A percentile compares a stretch with the other conserved stretches of the same genome.
These are phyloP conservation scores for Dasyurus viverrinus DNA, from an alignment of 2,113 vertebrate species.

Conservation along the genomic window DNA sequence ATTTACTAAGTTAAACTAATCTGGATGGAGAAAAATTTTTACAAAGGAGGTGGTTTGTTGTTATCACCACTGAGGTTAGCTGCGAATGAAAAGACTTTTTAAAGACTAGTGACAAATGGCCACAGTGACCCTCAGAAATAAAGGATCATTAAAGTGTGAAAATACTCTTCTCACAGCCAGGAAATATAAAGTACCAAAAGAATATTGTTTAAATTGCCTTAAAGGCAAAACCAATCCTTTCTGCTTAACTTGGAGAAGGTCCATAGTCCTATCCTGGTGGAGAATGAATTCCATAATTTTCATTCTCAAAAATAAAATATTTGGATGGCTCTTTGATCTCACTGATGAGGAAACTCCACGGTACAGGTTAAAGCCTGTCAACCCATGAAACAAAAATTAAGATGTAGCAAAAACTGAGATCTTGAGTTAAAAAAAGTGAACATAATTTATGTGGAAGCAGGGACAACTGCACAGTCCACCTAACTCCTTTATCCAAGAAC, in stretches of 20 bases:
- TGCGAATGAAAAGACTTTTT: slow-evolving; percentile 30
- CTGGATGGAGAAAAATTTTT: slow-evolving; percentile 25
- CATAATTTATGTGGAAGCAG: slow-evolving; percentile 1
- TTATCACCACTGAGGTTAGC: background rate
- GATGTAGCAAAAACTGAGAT: slow-evolving; percentile 30
- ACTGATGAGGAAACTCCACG: background rate
- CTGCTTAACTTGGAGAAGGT: slow-evolving; percentile 40
- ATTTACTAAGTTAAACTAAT: slow-evolving; percentile 40
- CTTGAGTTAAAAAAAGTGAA: slow-evolving; percentile 3
- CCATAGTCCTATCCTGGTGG: slow-evolving; percentile 3
- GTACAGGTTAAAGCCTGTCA: background rate
- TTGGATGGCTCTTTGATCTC: background rate
- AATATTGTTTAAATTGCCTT: slow-evolving; percentile 40
- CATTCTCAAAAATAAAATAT: background rate
- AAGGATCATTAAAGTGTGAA: background rate
- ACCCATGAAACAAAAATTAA: background rate
- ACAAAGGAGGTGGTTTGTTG: background rate
- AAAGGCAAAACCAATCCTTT: slow-evolving; percentile 55
- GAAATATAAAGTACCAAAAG: slow-evolving; percentile 44
- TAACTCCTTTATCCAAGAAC: slow-evolving; percentile 1
- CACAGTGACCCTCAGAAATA: slow-evolving; percentile 12
- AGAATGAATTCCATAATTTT: slow-evolving; percentile 33
- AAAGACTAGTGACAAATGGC: slow-evolving; percentile 27
- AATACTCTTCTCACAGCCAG: background rate
- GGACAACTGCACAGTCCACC: slow-evolving; percentile 8